A percentile compares a stretch with the other conserved stretches of the same genome.
Evolutionary conservation across 2,797 vertebrate species (phyloP).

Genomic region (Vireo griseus): DNA sequence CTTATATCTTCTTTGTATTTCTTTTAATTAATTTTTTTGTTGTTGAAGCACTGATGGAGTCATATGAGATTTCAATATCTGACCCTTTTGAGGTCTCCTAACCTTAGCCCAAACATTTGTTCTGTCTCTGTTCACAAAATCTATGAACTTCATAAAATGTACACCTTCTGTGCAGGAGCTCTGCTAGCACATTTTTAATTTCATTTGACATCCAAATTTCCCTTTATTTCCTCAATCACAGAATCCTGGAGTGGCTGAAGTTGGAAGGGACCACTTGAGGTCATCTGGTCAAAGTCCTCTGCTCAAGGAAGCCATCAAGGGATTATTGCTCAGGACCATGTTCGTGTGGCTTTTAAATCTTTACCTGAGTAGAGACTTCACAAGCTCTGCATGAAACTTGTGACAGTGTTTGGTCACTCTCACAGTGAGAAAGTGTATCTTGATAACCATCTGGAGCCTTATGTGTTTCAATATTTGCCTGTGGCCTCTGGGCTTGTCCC

Average conservation of each 20-base stretch:
- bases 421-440: neutral
- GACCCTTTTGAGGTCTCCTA: neutral
- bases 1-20: neutral
- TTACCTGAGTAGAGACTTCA: neutral
- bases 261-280: neutral
- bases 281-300: rapidly evolving
- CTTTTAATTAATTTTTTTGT: neutral
- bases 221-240: neutral
- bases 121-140: neutral
- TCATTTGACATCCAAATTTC: neutral
- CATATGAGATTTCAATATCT: neutral
- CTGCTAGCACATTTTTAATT: neutral
- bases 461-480: rapidly evolving
- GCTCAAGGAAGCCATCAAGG: neutral
- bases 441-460: neutral
- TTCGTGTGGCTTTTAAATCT: neutral
- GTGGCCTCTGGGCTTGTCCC: neutral
- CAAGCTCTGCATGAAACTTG: neutral
- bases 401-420: neutral
- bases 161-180: neutral
- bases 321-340: rapidly evolving
- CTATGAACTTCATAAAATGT: neutral
- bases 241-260: neutral
- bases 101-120: neutral
- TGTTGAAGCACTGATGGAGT: neutral